A percentile compares a stretch with the other conserved stretches of the same genome.
These are phyloP conservation scores for Myotis yumanensis DNA, from an alignment of 2,113 vertebrate species.

Conservation along the genomic window DNA sequence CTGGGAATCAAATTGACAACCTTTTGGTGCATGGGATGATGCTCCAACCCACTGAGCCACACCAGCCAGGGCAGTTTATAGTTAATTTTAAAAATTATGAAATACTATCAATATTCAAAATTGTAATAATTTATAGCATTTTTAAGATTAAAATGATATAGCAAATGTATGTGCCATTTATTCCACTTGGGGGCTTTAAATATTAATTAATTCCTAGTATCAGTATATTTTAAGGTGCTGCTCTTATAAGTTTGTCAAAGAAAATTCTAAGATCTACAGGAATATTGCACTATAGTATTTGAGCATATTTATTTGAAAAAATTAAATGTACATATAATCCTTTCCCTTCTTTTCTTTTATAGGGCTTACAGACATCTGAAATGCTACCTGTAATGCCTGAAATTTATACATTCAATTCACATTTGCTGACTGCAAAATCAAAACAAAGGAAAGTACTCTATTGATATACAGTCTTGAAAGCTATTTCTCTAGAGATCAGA, in stretches of 20 bases:
- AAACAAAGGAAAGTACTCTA: not conserved
- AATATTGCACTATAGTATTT: not conserved
- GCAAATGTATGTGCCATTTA: not conserved
- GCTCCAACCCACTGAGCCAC: too few species aligned
- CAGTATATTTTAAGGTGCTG: not conserved
- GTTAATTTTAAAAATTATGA: constrained; percentile 9
- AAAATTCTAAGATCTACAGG: not conserved
- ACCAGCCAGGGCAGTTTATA: not conserved
- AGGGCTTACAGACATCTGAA: not conserved
- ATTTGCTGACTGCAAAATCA: constrained; percentile 25
- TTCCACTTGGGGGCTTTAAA: not conserved
- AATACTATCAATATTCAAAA: not conserved
- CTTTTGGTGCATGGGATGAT: too few species aligned
- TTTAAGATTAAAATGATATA: not conserved
- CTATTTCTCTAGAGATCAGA: constrained; percentile 49
- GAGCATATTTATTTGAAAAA: not conserved
- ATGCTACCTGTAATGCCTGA: not conserved
- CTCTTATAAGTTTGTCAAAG: not conserved
- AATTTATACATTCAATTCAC: constrained; percentile 10
- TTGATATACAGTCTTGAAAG: not conserved
- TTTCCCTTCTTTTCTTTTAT: not conserved
- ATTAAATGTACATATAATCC: not conserved
- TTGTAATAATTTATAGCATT: not conserved
- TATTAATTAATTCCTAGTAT: not conserved
- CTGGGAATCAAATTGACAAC: too few species aligned